Evolutionary conservation across 53 echinoderm and acorn worm genomes (phyloP).

Genomic region (Crossaster papposus): DNA sequence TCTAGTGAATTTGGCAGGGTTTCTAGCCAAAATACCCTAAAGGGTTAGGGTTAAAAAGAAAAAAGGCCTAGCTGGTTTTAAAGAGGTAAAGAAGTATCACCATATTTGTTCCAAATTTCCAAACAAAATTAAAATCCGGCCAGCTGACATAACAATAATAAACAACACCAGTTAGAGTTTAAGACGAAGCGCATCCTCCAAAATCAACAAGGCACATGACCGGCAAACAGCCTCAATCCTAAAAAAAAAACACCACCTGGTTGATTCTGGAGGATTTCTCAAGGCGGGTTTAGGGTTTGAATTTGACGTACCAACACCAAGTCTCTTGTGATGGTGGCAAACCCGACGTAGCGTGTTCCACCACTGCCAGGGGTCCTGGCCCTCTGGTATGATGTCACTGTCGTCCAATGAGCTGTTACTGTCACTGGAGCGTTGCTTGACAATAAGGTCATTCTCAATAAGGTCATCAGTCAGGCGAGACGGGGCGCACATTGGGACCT

Average conservation of each 20-base stretch:
- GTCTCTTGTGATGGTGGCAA: slow-evolving; percentile 89
- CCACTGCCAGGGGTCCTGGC: slow-evolving; percentile 90
- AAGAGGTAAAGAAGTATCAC: background rate
- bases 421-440: slow-evolving; percentile 25
- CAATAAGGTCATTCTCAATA: slow-evolving; percentile 77
- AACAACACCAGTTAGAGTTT: no score
- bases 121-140: no score
- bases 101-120: no score
- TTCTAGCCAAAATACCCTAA: no score
- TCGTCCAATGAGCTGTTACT: slow-evolving; percentile 50
- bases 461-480: slow-evolving; percentile 70
- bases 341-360: slow-evolving; percentile 92
- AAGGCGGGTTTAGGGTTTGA: background rate
- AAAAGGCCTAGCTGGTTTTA: no score
- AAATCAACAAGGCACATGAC: no score
- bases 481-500: slow-evolving; percentile 79
- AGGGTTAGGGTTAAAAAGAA: no score
- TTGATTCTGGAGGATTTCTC: background rate
- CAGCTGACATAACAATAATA: no score
- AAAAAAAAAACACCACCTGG: background rate
- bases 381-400: slow-evolving; percentile 4
- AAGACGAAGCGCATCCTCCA: no score
- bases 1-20: no score
- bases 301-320: slow-evolving; percentile 65
- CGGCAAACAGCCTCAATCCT: background rate